Base-by-base conservation (phyloP, 2,797 vertebrate species). In the Salmo trutta region DNA sequence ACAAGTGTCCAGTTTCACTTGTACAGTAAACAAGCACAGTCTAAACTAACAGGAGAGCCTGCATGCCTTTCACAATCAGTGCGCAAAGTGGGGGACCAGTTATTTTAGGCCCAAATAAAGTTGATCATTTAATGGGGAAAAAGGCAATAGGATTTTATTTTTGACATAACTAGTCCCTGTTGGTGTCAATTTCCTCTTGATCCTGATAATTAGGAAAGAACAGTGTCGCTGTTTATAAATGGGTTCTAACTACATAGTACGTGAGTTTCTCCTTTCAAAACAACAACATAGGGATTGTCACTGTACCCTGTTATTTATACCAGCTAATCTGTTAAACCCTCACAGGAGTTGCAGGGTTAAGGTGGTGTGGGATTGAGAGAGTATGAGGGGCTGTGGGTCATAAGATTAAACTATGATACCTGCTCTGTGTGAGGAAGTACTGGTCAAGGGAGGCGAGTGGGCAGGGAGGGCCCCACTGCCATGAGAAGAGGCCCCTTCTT, bases 251-350 rank as follows among this genome's bases (percentile, higher is more conserved):
- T 47, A 47, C 59, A 62, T 62, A 24, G n/a, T 19, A 17, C 1
- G 6, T 17, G 54, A 5, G 29, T 27, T 67, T 67, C 29, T 67
- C 27, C 56, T 24, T 33, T 67, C 65, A 17, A 29, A 31, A 68
- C 29, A 67, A 15, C 16, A 47, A 47, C 41, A 47, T 10, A 62
- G 56, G 2, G 59, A 64, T 21, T 31, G 27, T 29, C 64, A 66
- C 14, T 27, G 64, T 6, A 16, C 77, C 67, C 41, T 77, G 75
- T 78, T 72, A 76, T 75, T 5, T 90, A 86, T 84, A 87, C 83
- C 6, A 31, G 56, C 65, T 91, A 91, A 92, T 88, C 84, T 16
- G 85, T 76, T 91, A 80, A 87, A 70, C 75, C 29, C 54, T 72
- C 41, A 59, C 27, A 72, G 53, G 79, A 78, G 66, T 31, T 53